Conservation (phyloP, 2,113 vertebrate species). For the Grammomys dolichurus region DNA sequence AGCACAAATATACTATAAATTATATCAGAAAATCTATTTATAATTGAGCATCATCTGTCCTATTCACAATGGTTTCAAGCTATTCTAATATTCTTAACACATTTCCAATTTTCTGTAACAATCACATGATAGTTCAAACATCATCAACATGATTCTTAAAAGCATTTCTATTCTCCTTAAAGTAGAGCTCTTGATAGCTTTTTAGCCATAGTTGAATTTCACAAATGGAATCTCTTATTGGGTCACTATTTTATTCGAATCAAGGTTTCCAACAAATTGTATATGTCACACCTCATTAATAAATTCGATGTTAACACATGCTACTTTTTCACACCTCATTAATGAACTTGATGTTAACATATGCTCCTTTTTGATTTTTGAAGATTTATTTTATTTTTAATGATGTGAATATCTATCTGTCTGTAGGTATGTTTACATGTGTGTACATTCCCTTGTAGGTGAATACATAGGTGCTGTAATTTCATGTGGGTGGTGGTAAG, state of each 20-base stretch:
- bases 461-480: neutral
- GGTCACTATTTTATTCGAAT: neutral
- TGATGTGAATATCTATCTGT: neutral
- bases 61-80: neutral
- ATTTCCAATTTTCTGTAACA: neutral
- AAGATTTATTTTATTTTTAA: neutral
- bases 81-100: neutral
- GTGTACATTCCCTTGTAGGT: too few relatives aligned
- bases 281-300: neutral
- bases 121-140: neutral
- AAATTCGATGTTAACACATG: neutral
- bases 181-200: neutral
- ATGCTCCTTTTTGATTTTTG: neutral
- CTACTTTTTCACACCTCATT: neutral
- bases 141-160: neutral
- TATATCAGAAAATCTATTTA: neutral
- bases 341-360: neutral
- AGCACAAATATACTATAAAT: neutral
- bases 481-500: too few relatives aligned
- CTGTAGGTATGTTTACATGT: neutral
- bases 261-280: neutral
- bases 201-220: neutral
- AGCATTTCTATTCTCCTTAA: neutral
- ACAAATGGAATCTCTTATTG: neutral
- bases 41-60: neutral